These are phyloP conservation scores for Crossaster papposus DNA, from an alignment of 53 echinoderm and acorn worm species.

Conservation along the genomic window DNA sequence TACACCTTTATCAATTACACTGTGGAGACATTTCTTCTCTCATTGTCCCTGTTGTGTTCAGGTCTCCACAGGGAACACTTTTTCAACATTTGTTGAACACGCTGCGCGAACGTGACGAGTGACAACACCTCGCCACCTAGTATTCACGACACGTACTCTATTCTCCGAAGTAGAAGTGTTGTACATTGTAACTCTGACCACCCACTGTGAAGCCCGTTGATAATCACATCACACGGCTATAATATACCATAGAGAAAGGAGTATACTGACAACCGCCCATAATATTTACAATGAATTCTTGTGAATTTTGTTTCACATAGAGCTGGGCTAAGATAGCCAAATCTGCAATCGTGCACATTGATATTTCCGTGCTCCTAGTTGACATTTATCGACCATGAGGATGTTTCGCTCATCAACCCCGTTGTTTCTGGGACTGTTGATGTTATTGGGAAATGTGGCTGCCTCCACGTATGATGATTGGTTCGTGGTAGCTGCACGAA, in stretches of 20 bases:
- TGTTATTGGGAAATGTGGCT: background rate
- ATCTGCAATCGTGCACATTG: too few species aligned
- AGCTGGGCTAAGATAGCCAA: too few species aligned
- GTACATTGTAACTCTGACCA: background rate
- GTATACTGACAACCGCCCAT: background rate
- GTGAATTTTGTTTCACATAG: too few species aligned
- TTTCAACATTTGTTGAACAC: background rate
- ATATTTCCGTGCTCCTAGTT: too few species aligned
- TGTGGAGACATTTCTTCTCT: too few species aligned
- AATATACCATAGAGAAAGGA: too few species aligned
- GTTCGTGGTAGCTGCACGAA: background rate
- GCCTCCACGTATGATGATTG: background rate
- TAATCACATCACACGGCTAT: background rate
- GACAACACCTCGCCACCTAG: background rate
- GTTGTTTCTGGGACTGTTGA: background rate
- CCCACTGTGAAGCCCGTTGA: background rate
- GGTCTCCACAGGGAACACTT: background rate
- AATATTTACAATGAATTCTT: background rate
- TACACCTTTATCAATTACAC: too few species aligned
- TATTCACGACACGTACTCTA: background rate
- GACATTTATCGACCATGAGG: too few species aligned
- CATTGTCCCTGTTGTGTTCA: too few species aligned
- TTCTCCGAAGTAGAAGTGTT: slow-evolving; percentile 14
- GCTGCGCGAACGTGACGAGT: background rate
- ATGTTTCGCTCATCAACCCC: slow-evolving; percentile 7